Evolutionary conservation across 2,113 vertebrate genomes (phyloP).

Genomic region (Neotragus pygmaeus): DNA sequence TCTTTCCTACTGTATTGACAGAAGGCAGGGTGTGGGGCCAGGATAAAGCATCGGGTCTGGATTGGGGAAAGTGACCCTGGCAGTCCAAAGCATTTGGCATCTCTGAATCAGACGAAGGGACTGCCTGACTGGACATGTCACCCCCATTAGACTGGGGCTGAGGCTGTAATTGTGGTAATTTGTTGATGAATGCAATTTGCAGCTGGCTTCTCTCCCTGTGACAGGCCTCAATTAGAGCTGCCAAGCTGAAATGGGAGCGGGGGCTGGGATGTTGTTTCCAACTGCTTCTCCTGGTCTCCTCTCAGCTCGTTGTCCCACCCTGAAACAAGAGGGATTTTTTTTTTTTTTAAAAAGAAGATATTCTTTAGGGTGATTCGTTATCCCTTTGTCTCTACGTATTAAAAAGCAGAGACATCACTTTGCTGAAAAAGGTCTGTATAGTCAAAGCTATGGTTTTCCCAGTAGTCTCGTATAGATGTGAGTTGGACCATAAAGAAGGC

Average conservation of each 20-base stretch:
- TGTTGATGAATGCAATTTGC: slow-evolving; percentile 68
- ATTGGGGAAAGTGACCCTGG: not conserved
- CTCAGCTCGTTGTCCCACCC: not conserved
- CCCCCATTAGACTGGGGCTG: slow-evolving; percentile 45
- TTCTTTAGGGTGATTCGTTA: not conserved
- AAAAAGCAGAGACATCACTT: not conserved
- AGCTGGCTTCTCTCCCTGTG: slow-evolving; percentile 33
- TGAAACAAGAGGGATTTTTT: not conserved
- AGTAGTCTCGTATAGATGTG: not conserved
- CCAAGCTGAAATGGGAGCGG: not conserved
- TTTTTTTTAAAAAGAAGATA: not conserved
- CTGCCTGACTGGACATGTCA: slow-evolving; percentile 1
- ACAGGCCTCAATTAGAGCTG: slow-evolving; percentile 68
- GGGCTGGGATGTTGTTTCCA: not conserved
- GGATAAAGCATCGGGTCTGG: not conserved
- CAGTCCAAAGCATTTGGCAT: not conserved
- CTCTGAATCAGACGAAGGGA: slow-evolving; percentile 47
- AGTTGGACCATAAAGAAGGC: not conserved
- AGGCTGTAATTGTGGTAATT: slow-evolving; percentile 73
- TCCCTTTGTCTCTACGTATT: not conserved
- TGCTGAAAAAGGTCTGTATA: not conserved
- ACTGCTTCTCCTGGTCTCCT: not conserved
- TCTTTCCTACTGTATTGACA: not conserved
- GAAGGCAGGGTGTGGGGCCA: not conserved
- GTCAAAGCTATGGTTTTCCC: not conserved